phyloP scores from a whole-genome alignment of 2,797 vertebrate species.

The Lerista edwardsae region DNA sequence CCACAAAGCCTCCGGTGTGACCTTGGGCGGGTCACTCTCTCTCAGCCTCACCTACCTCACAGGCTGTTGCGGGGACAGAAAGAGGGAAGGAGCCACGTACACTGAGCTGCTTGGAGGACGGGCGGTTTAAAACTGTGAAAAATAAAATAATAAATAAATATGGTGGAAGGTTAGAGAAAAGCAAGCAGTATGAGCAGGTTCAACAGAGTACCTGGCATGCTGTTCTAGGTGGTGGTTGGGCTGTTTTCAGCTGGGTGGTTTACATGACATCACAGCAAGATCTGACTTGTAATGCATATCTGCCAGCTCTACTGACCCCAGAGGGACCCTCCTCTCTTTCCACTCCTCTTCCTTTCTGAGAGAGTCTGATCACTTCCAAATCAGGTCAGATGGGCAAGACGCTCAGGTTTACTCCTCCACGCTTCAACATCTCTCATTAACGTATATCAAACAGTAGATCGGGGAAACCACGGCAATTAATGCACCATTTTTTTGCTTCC shows the following conservation, averaged over 20 bases:
- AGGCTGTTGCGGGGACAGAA: too few species aligned
- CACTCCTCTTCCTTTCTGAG: neutral
- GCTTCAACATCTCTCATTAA: neutral
- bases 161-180: too few species aligned
- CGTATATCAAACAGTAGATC: constrained; percentile 1
- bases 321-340: neutral
- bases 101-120: too few species aligned
- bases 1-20: too few species aligned
- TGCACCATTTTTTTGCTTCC: neutral
- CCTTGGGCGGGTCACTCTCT: too few species aligned
- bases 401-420: neutral
- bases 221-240: neutral
- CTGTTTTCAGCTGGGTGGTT: neutral
- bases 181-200: neutral
- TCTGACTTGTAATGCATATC: too few species aligned
- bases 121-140: too few species aligned
- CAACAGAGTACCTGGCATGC: neutral
- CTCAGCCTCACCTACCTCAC: too few species aligned
- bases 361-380: neutral
- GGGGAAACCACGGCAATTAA: neutral
- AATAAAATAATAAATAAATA: too few species aligned
- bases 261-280: neutral
- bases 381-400: constrained; percentile 10
- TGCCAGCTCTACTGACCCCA: neutral
- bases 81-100: too few species aligned